Evolutionary conservation across 1,140 invertebrate species (phyloP), one percentile per base, ranked within the genome.

Genomic region (Pissodes strobi): DNA sequence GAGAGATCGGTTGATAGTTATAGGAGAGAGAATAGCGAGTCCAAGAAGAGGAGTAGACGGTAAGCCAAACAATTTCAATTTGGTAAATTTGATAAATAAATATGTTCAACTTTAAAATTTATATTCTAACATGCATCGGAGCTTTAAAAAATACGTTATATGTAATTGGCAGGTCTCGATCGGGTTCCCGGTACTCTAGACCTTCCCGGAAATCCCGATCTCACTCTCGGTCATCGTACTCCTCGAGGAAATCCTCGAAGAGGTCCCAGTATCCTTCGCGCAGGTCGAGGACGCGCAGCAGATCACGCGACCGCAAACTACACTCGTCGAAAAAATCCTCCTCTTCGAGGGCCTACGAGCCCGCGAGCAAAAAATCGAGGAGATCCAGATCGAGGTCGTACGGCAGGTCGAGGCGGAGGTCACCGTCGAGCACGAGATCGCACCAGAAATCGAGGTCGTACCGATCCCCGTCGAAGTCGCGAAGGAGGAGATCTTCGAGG

Each of bases 401-500:
- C n/a, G 58, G 67, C 15, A 61, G 62, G 19, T 66, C 64, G 27
- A 46, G 49, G 49, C 9, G 12, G 12, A 66, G 61, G 49, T 64
- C 67, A 23, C 48, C 59, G 23, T 67, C 60, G n/a, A 57, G 64
- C 12, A 53, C 30, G 4, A 58, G 62, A 38, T 66, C 56, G 21
- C 41, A 57, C 13, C 53, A 37, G n/a, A 52, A 19, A 12, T 52
- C 49, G 30, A 69, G 46, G 22, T 68, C 66, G 10, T 30, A 27
- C 5, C 13, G 22, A 27, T 43, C 39, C 10, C 1, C 39, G 10
- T 25, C 46, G 8, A 71, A 56, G 34, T 66, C 64, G n/a, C 45
- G 46, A 13, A 18, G 62, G 22, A 48, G 60, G 9, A 60, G 64
- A 6, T 38, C 66, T 25, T 70, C 66, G 10, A 70, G 72, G 58